Evolutionary conservation across 2,113 vertebrate species (phyloP), one percentile per base, ranked within the genome.

Genomic region (Pedetes capensis): DNA sequence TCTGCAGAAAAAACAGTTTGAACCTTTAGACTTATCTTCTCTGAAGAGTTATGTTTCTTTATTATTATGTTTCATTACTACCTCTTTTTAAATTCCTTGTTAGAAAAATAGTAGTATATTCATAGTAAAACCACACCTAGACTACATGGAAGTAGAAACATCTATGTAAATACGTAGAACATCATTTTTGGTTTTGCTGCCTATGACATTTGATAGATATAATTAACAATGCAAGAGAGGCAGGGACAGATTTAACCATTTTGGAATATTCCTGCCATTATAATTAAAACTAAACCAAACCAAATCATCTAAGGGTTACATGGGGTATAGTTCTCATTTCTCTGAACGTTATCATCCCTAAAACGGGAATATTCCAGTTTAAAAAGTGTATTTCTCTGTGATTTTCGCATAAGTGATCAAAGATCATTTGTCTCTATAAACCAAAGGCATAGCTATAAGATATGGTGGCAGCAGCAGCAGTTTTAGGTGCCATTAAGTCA

Each of bases 1-100:
- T 99, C 99, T 99, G 93, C 6, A 91, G 51, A 44, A 89, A 97
- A 14, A 96, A 94, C 5, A 86, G 34, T 74, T 74, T 59, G 83
- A 34, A 29, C 42, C 42, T 71, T 91, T 5, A 92, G 34, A 82
- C 16, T 3, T 44, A 68, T 17, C n/a, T 13, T 87, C 55, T 53
- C 59, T 49, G 37, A 87, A 69, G 37, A 87, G 20, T 42, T 39
- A 17, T 34, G 17, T 53, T 22, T 79, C 37, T 66, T 71, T 16
- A 51, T 20, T 32, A 5, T 8, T 63, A 61, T 29, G 29, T 25
- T 61, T 80, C 20, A 69, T 1, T 47, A 25, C 20, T 66, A 74
- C 6, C 0, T 78, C 87, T 71, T 88, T 93, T 13, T 88, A 49
- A 92, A 87, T 57, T 84, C 23, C 34, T 49, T 55, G 3, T 49